These are phyloP conservation scores for Tetraneura akinire DNA, from an alignment of 1,140 invertebrate genomes.

Conservation along the genomic window DNA sequence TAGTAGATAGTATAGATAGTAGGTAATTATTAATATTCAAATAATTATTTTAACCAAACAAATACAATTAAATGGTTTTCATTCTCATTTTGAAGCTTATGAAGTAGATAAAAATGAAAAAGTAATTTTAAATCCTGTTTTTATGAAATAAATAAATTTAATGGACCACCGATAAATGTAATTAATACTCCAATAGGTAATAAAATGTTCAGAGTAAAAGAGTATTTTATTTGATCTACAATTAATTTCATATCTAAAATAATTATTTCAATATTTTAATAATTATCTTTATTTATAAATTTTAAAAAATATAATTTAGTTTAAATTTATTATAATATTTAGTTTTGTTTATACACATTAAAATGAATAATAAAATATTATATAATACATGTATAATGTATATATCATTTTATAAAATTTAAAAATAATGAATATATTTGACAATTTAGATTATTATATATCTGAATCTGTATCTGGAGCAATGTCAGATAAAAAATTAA, in stretches of 20 bases:
- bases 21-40: background rate
- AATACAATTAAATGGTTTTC: background rate
- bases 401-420: background rate
- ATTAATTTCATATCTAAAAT: too few species aligned
- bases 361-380: too few species aligned
- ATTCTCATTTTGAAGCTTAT: background rate
- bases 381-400: background rate
- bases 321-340: too few species aligned
- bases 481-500: too few species aligned
- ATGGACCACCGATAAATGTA: conserved; percentile 2
- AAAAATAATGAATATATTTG: background rate
- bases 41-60: background rate
- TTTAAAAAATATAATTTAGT: too few species aligned
- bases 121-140: background rate
- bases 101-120: background rate
- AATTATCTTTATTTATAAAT: too few species aligned
- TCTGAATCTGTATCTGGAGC: background rate
- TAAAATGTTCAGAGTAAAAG: background rate
- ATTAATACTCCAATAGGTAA: background rate
- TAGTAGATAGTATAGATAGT: too few species aligned
- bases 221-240: background rate
- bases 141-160: background rate
- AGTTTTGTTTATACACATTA: too few species aligned
- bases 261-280: too few species aligned
- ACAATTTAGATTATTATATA: background rate